These are phyloP conservation scores for Dione vanillae DNA, from an alignment of 2,888 invertebrate genomes.

Conservation along the genomic window DNA sequence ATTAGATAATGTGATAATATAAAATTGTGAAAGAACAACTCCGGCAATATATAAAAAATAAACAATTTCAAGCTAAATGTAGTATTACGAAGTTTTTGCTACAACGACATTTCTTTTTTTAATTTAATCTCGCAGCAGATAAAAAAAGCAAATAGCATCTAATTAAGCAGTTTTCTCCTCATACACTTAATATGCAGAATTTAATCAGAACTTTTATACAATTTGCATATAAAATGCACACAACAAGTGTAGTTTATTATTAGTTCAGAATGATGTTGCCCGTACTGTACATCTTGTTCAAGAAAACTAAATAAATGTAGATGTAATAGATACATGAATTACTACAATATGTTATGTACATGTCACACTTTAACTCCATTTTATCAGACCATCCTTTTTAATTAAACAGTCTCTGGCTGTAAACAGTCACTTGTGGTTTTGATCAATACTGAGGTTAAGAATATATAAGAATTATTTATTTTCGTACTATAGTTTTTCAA, in stretches of 20 bases:
- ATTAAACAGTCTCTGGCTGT: too few species aligned
- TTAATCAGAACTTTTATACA: slow-evolving; percentile 18
- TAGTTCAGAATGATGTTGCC: not conserved
- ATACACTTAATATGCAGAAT: slow-evolving; percentile 8
- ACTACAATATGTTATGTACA: not conserved
- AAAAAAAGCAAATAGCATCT: slow-evolving; percentile 2
- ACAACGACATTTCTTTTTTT: not conserved
- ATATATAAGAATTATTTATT: too few species aligned
- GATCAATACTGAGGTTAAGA: too few species aligned
- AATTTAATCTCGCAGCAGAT: slow-evolving; percentile 8
- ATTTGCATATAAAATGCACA: slow-evolving; percentile 16
- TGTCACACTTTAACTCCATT: not conserved
- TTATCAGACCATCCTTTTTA: not conserved
- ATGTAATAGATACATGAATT: not conserved
- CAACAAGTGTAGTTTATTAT: not conserved
- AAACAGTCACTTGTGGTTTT: too few species aligned
- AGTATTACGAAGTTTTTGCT: not conserved
- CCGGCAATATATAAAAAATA: too few species aligned
- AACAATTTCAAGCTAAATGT: not conserved
- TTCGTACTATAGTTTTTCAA: too few species aligned
- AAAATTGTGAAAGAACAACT: too few species aligned
- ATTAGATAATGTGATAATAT: too few species aligned
- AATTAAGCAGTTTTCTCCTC: slow-evolving; percentile 15
- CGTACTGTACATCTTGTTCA: not conserved
- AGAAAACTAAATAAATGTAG: not conserved